Evolutionary conservation across 2,113 vertebrate species (phyloP).

Genomic region (Phyllostomus hastatus): DNA sequence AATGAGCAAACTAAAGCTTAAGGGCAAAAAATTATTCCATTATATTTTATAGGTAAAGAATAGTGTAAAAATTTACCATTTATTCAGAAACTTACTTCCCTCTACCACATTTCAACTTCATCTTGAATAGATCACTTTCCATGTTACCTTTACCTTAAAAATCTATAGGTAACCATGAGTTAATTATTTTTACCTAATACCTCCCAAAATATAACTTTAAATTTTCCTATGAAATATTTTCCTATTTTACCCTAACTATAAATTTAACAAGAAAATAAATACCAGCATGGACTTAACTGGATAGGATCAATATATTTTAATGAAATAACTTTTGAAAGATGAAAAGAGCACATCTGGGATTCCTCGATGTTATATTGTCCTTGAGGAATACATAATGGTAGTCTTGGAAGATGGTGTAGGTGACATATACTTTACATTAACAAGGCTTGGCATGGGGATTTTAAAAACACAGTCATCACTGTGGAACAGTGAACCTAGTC

Average conservation of each 20-base stretch:
- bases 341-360: background rate
- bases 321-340: background rate
- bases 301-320: background rate
- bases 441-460: background rate
- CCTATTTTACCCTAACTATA: background rate
- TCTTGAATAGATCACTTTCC: background rate
- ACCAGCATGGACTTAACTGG: background rate
- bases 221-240: background rate
- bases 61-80: background rate
- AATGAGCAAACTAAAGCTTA: background rate
- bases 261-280: background rate
- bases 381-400: background rate
- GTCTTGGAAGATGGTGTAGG: background rate
- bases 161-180: background rate
- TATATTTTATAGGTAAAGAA: background rate
- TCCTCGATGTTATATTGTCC: background rate
- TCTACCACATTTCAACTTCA: background rate
- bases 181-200: background rate
- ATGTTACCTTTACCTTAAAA: background rate
- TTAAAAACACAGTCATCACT: background rate
- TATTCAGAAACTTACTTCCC: background rate
- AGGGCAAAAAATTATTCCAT: background rate
- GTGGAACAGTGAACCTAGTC: background rate
- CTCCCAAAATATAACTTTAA: background rate
- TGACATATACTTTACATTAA: background rate